Percentiles rank a stretch among this genome's conserved stretches.
Evolutionary conservation across 2,888 invertebrate species (phyloP).

Genomic region (Brenthis hecate): DNA sequence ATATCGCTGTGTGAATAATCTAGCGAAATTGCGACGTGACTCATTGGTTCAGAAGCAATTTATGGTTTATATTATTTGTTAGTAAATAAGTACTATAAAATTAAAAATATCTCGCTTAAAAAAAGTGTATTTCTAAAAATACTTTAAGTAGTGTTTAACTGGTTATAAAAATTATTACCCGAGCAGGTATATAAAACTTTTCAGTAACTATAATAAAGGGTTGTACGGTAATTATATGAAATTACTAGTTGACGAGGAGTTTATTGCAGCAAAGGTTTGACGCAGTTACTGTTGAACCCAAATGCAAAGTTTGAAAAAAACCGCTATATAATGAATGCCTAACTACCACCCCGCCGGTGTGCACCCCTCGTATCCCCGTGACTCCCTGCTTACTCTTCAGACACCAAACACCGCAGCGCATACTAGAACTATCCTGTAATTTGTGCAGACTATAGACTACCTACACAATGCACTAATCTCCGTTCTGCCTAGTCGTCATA

Average conservation of each 20-base stretch:
- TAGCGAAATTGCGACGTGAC: background rate
- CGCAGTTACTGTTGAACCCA: constrained; percentile 26
- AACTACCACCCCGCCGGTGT: constrained; percentile 40
- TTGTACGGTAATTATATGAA: background rate
- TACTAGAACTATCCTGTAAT: constrained; percentile 40
- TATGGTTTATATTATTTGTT: background rate
- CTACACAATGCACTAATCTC: constrained; percentile 27
- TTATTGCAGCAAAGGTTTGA: constrained; percentile 11
- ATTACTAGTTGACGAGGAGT: background rate
- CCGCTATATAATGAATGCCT: constrained; percentile 40
- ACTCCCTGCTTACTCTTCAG: constrained; percentile 42
- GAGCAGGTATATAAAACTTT: background rate
- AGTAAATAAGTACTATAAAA: too few relatives aligned
- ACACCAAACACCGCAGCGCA: constrained; percentile 36
- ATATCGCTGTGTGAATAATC: background rate
- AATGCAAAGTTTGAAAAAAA: constrained; percentile 38
- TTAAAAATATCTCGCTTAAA: too few relatives aligned
- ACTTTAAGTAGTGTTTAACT: too few relatives aligned
- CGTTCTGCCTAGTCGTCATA: constrained; percentile 11
- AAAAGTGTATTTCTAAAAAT: too few relatives aligned
- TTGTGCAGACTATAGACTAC: constrained; percentile 32
- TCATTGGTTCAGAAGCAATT: constrained; percentile 2
- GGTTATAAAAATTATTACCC: too few relatives aligned
- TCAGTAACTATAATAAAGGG: background rate
- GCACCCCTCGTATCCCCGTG: constrained; percentile 30